Evolutionary conservation across 2,888 invertebrate species (phyloP).

Genomic region (Spisula subtruncata): DNA sequence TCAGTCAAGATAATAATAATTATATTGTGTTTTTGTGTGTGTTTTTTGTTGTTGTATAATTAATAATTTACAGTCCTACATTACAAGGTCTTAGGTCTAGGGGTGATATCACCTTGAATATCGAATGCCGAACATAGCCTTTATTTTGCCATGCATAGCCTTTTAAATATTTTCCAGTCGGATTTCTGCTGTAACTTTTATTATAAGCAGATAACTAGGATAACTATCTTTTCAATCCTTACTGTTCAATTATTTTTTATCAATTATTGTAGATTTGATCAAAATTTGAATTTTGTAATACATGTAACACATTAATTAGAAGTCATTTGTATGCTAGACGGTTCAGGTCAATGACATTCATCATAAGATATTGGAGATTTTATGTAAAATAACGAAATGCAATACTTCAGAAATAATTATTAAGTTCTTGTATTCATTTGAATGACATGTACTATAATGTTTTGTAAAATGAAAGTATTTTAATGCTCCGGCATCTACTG

Average conservation of each 20-base stretch:
- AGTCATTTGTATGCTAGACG: neutral
- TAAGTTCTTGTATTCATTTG: no score
- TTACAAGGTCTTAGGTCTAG: no score
- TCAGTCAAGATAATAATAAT: neutral
- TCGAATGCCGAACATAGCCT: no score
- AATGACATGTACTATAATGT: no score
- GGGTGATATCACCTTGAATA: neutral
- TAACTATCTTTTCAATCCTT: neutral
- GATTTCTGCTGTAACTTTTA: no score
- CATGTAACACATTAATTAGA: no score
- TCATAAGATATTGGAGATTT: constrained; percentile 4
- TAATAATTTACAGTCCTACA: neutral
- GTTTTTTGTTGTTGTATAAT: neutral
- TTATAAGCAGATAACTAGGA: no score
- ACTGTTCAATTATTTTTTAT: neutral
- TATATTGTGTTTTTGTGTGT: neutral
- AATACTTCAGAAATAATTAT: constrained; percentile 3
- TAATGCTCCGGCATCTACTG: no score
- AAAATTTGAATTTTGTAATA: constrained; percentile 5
- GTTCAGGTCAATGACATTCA: constrained; percentile 2
- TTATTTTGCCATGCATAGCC: no score
- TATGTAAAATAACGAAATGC: neutral
- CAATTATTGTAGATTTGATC: neutral
- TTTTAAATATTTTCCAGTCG: no score
- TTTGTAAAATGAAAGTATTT: no score